Base-by-base conservation (phyloP, 2,888 invertebrate genomes). In the Apoderus coryli region DNA sequence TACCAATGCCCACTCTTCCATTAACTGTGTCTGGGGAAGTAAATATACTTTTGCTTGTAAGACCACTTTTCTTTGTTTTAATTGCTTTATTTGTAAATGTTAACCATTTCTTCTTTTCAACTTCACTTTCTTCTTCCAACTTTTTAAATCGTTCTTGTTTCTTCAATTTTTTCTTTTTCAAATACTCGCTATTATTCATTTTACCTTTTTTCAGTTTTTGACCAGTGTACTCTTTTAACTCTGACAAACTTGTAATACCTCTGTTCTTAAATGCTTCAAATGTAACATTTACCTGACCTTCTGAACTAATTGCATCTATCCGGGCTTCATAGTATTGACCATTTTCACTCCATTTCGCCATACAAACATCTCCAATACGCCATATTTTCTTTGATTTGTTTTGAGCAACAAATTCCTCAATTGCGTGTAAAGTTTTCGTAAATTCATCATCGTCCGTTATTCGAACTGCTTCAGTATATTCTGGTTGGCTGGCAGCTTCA, bases 61-160 rank as follows among this genome's bases (percentile, higher is more conserved):
- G 72, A 2, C 89, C 90, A 28, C 78, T 74, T 54, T 89, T 90
- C 50, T 82, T 86, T 27, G 79, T 76, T 44, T 67, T 67, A 13
- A 77, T 64, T 25, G 84, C 88, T 65, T 95, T 96, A 4, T 73
- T 72, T 41, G 85, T 82, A 57, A 96, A 96, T 38, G 79, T 76
- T 11, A 92, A 66, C 98, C 98, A 98, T 61, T 93, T 95, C 53
- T 89, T 89, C 60, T 98, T 98, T 53, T 98, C 96, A 40, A 72
- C 71, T 59, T 98, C 98, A 31, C 95, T 69, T 53, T 90, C 93
- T 50, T 92, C 90, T 58, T 96, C 96, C 38, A 96, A 65, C 54
- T 92, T 86, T 59, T 96, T 93, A 51, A 86, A 80, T 40, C 93
- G 69, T 50, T 86, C 84, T 44, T 82, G 76, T 52, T 96, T 96